Evolutionary conservation across 2,113 vertebrate species (phyloP).

Genomic region (Tachuris rubrigastra): DNA sequence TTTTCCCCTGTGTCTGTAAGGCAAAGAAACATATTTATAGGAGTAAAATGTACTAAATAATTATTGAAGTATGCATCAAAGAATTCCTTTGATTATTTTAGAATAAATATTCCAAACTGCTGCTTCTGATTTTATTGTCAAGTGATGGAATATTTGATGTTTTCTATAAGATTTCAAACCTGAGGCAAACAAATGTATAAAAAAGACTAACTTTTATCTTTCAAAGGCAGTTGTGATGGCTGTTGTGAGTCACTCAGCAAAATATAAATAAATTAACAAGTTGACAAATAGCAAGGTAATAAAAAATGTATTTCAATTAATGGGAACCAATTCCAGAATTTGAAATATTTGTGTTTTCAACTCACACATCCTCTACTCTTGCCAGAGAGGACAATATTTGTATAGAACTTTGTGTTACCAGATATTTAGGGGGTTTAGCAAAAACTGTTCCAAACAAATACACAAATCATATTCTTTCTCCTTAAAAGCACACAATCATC

Average conservation of each 20-base stretch:
- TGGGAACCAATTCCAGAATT: not conserved
- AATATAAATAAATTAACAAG: not conserved
- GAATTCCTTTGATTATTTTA: conserved; percentile 34
- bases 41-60: conserved; percentile 34
- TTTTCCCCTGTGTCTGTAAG: conserved; percentile 21
- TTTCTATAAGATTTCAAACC: conserved; percentile 14
- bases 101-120: conserved; percentile 29
- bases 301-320: not conserved
- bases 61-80: conserved; percentile 55
- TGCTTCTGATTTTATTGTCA: conserved; percentile 28
- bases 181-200: not conserved
- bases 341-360: not conserved
- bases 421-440: not conserved
- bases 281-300: not conserved
- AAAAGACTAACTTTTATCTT: conserved; percentile 7
- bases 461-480: not conserved
- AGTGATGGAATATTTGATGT: conserved; percentile 31
- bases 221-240: not conserved
- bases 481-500: not conserved
- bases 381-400: not conserved
- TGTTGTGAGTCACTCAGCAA: not conserved
- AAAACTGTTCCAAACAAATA: not conserved
- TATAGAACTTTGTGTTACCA: not conserved
- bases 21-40: conserved; percentile 34
- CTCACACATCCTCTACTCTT: not conserved